Base-by-base conservation (phyloP, 2,113 vertebrate species). In the Neodontobutis hainanensis region DNA sequence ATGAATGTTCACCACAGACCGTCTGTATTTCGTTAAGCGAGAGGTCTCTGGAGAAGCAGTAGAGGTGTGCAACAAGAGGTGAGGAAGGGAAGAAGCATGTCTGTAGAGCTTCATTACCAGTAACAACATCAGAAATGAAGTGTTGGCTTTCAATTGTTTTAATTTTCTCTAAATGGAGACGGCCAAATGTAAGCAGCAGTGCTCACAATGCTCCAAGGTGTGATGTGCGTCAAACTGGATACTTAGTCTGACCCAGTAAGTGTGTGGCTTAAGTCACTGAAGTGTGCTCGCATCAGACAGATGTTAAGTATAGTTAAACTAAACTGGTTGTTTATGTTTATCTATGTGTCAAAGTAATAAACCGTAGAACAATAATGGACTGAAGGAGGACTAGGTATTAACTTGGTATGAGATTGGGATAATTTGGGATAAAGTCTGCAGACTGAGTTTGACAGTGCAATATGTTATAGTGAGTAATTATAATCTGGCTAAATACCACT, bases 131-230 rank as follows among this genome's bases (percentile, higher is more conserved):
- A 83, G 80, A 88, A 89, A 90, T 85, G 86, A 91, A 87, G 89
- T 90, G 89, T 90, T 90, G 80, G 73, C 84, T 89, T 90, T 90
- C 83, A 84, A 85, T 91, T 86, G 66, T 87, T 90, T 90, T 83
- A 90, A 90, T 90, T 87, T 87, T 87, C 88, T 87, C 84, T 86
- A 89, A 92, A 89, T 89, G 84, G 86, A 82, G 49, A 66, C 3
- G 36, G 65, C 61, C 1, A 76, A 61, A 47, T 44, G 73, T 80
- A 78, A 86, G 81, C 59, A 59, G 11, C 27, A 61, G 70, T 40
- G 61, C 75, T 68, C 75, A 87, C 85, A 89, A 87, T 73, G 82
- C 75, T 70, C 72, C 7, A 53, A 91, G 87, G 91, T 92, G 91
- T 86, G 85, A 89, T 81, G 77, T 90, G 69, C 81, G 82, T 89